Conservation (phyloP, 2,797 vertebrate genomes). For the Jordanella pulchra region DNA sequence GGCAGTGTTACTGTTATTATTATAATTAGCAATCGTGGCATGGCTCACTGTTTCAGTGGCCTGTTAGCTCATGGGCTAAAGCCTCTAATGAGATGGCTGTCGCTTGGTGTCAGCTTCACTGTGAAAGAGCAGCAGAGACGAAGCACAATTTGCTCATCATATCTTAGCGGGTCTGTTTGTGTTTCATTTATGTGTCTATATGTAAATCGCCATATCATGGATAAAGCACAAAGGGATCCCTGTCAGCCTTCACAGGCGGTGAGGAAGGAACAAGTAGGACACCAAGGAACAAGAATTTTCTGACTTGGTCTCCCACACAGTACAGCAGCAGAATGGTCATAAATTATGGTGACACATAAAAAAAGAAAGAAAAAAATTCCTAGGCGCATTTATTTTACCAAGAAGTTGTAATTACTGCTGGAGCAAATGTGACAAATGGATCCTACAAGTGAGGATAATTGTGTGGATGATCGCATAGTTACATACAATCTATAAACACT, state of each 20-base stretch:
- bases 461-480: constrained; percentile 35
- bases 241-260: constrained; percentile 55
- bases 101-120: constrained; percentile 73
- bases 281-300: constrained; percentile 33
- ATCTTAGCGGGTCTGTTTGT: constrained; percentile 17
- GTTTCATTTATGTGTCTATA: constrained; percentile 22
- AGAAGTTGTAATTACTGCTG: constrained; percentile 32
- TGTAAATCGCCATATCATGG: constrained; percentile 57
- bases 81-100: constrained; percentile 80
- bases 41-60: constrained; percentile 73
- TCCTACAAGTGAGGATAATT: constrained; percentile 45
- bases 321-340: constrained; percentile 17
- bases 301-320: constrained; percentile 19
- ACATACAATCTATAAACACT: constrained; percentile 16
- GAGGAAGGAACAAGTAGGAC: constrained; percentile 57
- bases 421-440: constrained; percentile 32
- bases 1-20: constrained; percentile 81
- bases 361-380: constrained; percentile 19
- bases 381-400: constrained; percentile 20
- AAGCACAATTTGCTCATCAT: constrained; percentile 65
- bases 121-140: constrained; percentile 66
- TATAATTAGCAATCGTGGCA: constrained; percentile 78
- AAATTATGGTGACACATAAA: constrained; percentile 30
- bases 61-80: constrained; percentile 77
- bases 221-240: constrained; percentile 37